Evolutionary conservation across 2,113 vertebrate genomes (phyloP).

Genomic region (Puffinus mauretanicus): DNA sequence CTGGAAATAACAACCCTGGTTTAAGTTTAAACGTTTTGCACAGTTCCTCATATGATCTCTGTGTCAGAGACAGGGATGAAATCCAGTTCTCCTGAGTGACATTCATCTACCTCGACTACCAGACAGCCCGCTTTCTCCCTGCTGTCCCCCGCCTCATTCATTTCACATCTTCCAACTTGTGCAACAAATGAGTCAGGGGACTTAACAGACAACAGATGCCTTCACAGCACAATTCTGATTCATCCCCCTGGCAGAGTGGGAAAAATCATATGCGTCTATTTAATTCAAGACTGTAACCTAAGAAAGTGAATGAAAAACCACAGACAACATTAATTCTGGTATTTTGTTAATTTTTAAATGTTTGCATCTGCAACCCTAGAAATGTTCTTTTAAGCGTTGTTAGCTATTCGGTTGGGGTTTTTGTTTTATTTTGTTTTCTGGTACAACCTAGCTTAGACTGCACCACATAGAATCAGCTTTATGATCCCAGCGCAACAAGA

Average conservation of each 20-base stretch:
- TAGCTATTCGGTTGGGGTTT: not conserved
- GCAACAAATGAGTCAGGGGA: slow-evolving; percentile 43
- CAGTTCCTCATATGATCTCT: not conserved
- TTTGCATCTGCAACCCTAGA: not conserved
- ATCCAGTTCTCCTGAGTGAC: not conserved
- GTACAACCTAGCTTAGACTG: not conserved
- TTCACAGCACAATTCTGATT: slow-evolving; percentile 46
- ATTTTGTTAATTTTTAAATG: not conserved
- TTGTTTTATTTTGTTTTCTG: not conserved
- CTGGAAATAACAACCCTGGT: not conserved
- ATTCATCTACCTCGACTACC: not conserved
- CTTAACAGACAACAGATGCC: slow-evolving; percentile 58
- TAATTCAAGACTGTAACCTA: slow-evolving; percentile 20
- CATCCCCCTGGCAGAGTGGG: not conserved
- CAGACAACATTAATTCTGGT: not conserved
- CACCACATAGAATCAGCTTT: not conserved
- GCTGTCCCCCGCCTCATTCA: not conserved
- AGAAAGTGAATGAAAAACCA: slow-evolving; percentile 42
- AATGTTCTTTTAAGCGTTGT: not conserved
- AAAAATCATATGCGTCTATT: slow-evolving; percentile 31
- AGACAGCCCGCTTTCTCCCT: not conserved
- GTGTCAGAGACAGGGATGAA: not conserved
- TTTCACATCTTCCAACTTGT: slow-evolving; percentile 25
- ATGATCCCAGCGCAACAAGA: not conserved
- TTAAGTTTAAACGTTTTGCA: not conserved